A percentile compares a stretch with the other conserved stretches of the same genome.
Evolutionary conservation across 2,113 vertebrate genomes (phyloP).

Genomic region (Phyllostomus discolor): DNA sequence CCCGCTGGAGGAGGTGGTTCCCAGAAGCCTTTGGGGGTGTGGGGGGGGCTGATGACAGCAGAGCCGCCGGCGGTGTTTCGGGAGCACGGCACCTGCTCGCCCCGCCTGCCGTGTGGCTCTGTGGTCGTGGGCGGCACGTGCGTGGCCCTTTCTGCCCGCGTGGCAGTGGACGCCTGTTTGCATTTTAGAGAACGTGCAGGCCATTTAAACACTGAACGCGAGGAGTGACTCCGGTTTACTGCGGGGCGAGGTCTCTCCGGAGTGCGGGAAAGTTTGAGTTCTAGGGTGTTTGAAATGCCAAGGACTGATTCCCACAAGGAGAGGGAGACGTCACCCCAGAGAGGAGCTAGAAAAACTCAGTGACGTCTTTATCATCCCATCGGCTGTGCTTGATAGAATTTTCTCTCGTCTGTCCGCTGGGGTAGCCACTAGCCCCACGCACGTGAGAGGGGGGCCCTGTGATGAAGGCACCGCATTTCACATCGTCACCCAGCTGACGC

Average conservation of each 20-base stretch:
- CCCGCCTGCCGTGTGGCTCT: rapidly evolving
- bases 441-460: background rate
- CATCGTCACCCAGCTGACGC: rapidly evolving
- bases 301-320: background rate
- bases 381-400: background rate
- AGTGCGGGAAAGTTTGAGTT: background rate
- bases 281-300: background rate
- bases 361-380: background rate
- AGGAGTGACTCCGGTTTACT: background rate
- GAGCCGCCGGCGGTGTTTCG: rapidly evolving
- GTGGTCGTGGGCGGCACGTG: too few relatives aligned
- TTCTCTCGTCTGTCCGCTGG: background rate
- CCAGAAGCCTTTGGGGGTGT: background rate
- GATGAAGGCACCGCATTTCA: background rate
- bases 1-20: background rate
- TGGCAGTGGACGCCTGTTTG: background rate
- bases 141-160: rapidly evolving
- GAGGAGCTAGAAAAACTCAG: background rate
- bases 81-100: background rate
- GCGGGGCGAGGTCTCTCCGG: background rate
- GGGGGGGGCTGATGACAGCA: background rate
- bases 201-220: background rate
- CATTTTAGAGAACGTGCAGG: background rate
- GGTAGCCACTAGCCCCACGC: background rate
- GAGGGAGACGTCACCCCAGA: background rate